Base-by-base conservation (phyloP, 2,888 invertebrate species). In the Caenorhabditis afra region DNA sequence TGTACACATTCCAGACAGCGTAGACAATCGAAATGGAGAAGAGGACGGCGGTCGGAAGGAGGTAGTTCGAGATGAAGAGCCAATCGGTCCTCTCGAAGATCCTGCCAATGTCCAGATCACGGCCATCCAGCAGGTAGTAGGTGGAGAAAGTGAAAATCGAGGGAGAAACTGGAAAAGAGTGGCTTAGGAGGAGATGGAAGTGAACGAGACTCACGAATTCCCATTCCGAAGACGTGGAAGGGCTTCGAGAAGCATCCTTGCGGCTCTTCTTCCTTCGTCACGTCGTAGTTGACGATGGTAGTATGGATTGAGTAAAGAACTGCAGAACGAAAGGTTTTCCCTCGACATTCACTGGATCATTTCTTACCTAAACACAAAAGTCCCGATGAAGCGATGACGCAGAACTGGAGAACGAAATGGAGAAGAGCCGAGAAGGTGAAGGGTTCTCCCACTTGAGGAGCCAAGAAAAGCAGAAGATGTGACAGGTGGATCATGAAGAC, bases 121-220 rank as follows among this genome's bases (percentile, higher is more conserved):
- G 58, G 14, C 82, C 81, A n/a, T 81, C 79, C 3, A 81, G 57
- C 16, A 85, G 81, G 55, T 83, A 79, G 57, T 82, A 86, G 3
- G 85, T 84, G 0, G 82, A 68, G 58, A 87, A 77, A 52, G 87
- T 86, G 59, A 86, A 76, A 0, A 75, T 39, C 1, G 66, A 73
- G 0, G 88, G 87, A 11, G 85, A 18, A 3, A 84, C 88, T 88
- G 71, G 45, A 87, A 82, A 18, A n/a, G n/a, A n/a, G n/a, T n/a
- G n/a, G n/a, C n/a, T 35, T 14, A 12, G n/a, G 35, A 23, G 3
- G 14, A n/a, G n/a, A n/a, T n/a, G n/a, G n/a, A n/a, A 8, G 41
- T 37, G 14, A 47, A 49, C 2, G 14, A 23, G 3, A 44, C 67
- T 58, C 23, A 80, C 80, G 29, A 22, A 80, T 55, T 37, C 67